A percentile compares a stretch with the other conserved stretches of the same genome.
These are phyloP conservation scores for Macropus fuliginosus DNA, from an alignment of 2,797 vertebrate genomes.

Conservation along the genomic window DNA sequence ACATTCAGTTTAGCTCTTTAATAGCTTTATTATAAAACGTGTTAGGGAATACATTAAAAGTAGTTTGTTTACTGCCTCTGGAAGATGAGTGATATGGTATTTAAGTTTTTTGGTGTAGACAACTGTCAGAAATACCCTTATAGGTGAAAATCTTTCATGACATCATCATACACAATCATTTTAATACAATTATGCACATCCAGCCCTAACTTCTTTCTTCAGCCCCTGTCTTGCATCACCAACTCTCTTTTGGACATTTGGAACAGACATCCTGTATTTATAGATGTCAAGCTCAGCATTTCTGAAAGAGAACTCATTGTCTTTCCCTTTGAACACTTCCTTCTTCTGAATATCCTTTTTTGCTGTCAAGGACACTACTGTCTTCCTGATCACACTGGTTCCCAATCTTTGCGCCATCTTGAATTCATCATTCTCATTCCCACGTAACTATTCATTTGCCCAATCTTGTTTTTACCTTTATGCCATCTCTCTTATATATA, in stretches of 20 bases:
- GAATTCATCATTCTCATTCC: neutral
- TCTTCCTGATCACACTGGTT: neutral
- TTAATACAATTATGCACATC: neutral
- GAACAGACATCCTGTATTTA: neutral
- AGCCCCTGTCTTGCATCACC: neutral
- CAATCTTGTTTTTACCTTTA: neutral
- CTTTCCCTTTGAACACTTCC: neutral
- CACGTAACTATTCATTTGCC: neutral
- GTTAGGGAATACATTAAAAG: neutral
- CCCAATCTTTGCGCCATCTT: neutral
- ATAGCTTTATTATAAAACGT: neutral
- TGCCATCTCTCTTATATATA: neutral
- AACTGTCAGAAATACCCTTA: neutral
- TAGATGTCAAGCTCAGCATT: neutral
- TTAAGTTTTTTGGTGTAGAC: neutral
- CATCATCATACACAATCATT: neutral
- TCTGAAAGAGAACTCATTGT: neutral
- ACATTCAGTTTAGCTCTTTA: rapidly evolving
- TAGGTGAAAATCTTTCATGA: neutral
- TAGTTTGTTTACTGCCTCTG: slow-evolving; percentile 34
- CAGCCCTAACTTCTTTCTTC: neutral
- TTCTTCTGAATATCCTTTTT: neutral
- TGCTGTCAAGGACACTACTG: neutral
- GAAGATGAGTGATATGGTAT: slow-evolving; percentile 12
- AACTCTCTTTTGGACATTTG: neutral